These are phyloP conservation scores for Chironomus tentans DNA, from an alignment of 2,888 invertebrate species.

Conservation along the genomic window DNA sequence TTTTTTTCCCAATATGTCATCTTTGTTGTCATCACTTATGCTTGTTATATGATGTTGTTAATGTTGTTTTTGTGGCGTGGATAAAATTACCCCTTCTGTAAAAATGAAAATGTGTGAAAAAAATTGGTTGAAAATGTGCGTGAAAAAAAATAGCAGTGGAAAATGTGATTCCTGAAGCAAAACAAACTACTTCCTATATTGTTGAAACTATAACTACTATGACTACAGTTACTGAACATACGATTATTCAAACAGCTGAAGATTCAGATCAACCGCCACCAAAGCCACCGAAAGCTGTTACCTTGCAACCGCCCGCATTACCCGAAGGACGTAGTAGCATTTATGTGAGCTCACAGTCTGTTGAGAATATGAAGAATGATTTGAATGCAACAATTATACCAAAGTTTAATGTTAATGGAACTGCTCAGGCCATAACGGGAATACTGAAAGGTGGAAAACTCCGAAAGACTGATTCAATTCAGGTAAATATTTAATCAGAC, in stretches of 20 bases:
- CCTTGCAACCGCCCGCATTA: conserved; percentile 11
- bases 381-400: conserved; percentile 25
- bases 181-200: conserved; percentile 46
- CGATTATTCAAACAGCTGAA: conserved; percentile 48
- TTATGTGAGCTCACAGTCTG: conserved; percentile 19
- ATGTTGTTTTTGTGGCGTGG: background rate
- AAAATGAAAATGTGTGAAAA: background rate
- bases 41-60: background rate
- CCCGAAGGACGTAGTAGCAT: conserved; percentile 10
- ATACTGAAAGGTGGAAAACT: conserved; percentile 69
- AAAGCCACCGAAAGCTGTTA: conserved; percentile 18
- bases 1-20: too few species aligned
- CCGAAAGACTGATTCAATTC: conserved; percentile 55
- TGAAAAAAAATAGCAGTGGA: background rate
- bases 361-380: conserved; percentile 27
- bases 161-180: background rate
- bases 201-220: conserved; percentile 53
- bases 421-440: conserved; percentile 47
- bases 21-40: background rate
- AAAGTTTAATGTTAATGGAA: conserved; percentile 20
- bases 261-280: conserved; percentile 29
- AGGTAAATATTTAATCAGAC: conserved; percentile 38
- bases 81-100: background rate
- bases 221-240: conserved; percentile 57
- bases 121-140: background rate